Conservation (phyloP, 2,888 invertebrate genomes). For the Ashinkailepas kermadecensis region DNA sequence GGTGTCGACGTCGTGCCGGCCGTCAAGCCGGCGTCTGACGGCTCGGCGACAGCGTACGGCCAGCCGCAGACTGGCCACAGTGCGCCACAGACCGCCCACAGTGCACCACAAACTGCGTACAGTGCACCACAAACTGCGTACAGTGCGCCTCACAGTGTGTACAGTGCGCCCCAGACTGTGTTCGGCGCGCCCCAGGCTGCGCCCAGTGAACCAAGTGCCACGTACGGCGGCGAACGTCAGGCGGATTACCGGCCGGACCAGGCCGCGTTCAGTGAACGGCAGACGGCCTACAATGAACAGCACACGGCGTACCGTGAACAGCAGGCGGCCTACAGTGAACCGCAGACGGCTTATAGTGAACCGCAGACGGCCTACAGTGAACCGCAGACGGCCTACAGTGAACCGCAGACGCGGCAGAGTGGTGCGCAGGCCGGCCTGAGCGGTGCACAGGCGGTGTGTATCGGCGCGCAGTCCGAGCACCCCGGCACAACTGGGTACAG, state of each 20-base stretch:
- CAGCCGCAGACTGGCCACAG: slow-evolving; percentile 39
- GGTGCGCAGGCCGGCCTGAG: neutral
- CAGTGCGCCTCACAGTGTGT: slow-evolving; percentile 42
- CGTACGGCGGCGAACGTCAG: neutral
- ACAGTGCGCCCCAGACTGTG: slow-evolving; percentile 42
- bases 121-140: slow-evolving; percentile 38
- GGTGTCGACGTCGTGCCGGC: slow-evolving; percentile 35
- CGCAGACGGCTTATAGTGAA: neutral
- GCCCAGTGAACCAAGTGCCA: too few species aligned
- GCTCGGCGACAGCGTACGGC: slow-evolving; percentile 33
- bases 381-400: neutral
- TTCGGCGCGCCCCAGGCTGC: too few species aligned
- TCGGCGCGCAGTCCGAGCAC: slow-evolving; percentile 46
- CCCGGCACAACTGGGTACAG: too few species aligned
- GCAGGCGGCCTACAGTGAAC: neutral
- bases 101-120: slow-evolving; percentile 40
- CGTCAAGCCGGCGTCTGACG: slow-evolving; percentile 32
- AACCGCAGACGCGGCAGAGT: neutral
- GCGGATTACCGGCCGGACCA: neutral
- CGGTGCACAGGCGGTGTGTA: slow-evolving; percentile 29
- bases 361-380: neutral
- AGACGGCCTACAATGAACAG: neutral
- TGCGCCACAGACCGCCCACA: slow-evolving; percentile 43
- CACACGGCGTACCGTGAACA: neutral
- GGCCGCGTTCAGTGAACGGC: too few species aligned